A percentile compares a stretch with the other conserved stretches of the same genome.
Evolutionary conservation across 1,140 invertebrate species (phyloP).

Genomic region (Uloborus diversus): DNA sequence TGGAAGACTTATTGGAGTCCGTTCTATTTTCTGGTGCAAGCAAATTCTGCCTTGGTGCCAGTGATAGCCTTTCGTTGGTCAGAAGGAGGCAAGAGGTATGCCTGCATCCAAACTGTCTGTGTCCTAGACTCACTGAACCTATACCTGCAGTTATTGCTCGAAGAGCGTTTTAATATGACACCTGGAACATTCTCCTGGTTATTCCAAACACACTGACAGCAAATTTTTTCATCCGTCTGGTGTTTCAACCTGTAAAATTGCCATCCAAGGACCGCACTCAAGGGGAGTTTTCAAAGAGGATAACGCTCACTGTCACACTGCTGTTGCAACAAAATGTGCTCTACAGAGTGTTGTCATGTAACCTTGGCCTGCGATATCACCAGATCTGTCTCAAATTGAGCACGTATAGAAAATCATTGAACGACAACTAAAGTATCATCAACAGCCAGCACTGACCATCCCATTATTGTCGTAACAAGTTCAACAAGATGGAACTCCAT

Average conservation of each 20-base stretch:
- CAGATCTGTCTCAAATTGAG: background rate
- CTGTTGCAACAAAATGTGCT: background rate
- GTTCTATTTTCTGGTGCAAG: conserved; percentile 6
- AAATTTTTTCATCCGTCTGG: background rate
- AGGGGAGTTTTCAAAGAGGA: background rate
- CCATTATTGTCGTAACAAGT: background rate
- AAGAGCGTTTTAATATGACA: background rate
- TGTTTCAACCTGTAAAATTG: background rate
- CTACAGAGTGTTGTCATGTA: too few relatives aligned
- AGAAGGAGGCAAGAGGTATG: background rate
- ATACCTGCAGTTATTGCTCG: background rate
- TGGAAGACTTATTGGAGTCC: background rate
- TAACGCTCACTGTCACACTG: background rate
- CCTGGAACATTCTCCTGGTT: background rate
- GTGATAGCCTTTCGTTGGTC: background rate
- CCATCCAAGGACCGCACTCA: background rate
- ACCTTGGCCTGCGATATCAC: background rate
- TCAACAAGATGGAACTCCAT: conserved; percentile 3
- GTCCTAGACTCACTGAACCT: background rate
- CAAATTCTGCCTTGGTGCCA: conserved; percentile 2
- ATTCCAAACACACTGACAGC: background rate
- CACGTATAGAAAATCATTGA: background rate
- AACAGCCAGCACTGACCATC: background rate
- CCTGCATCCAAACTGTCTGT: background rate
- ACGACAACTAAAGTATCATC: background rate